Conservation (phyloP, 1,140 invertebrate species). For the Cydia amplana region DNA sequence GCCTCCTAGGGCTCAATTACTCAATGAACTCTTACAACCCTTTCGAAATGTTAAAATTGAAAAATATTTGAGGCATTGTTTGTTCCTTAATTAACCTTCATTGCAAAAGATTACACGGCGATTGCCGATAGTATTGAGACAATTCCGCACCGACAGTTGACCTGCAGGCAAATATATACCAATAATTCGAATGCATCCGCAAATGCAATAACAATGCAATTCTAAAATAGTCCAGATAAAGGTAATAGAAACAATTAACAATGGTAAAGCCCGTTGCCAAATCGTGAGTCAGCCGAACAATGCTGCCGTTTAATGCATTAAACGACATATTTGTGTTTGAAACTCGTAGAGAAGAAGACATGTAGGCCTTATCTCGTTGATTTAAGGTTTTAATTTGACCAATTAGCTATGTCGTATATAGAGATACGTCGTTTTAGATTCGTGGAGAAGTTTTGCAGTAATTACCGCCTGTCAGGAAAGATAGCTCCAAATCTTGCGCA, state of each 20-base stretch:
- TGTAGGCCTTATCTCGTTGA: neutral
- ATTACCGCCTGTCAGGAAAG: slow-evolving; percentile 18
- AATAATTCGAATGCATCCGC: slow-evolving; percentile 13
- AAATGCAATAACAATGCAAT: slow-evolving; percentile 27
- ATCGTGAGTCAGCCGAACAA: slow-evolving; percentile 37
- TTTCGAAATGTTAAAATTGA: too few relatives aligned
- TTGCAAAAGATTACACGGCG: neutral
- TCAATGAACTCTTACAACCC: too few relatives aligned
- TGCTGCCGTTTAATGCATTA: neutral
- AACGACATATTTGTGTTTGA: neutral
- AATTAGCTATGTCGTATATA: neutral
- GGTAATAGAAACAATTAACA: slow-evolving; percentile 43
- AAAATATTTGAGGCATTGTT: neutral
- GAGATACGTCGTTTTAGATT: neutral
- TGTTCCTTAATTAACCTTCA: neutral
- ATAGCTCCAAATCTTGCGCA: slow-evolving; percentile 11
- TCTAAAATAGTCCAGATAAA: slow-evolving; percentile 29
- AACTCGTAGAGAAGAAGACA: neutral
- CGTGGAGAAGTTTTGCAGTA: neutral
- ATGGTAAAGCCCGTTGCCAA: slow-evolving; percentile 37
- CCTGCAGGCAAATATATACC: neutral
- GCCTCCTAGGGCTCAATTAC: too few relatives aligned
- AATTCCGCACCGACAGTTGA: neutral
- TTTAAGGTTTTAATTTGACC: neutral
- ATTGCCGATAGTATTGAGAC: slow-evolving; percentile 6